Conservation (phyloP, 1,140 invertebrate genomes). For the Euborellia annulipes region DNA sequence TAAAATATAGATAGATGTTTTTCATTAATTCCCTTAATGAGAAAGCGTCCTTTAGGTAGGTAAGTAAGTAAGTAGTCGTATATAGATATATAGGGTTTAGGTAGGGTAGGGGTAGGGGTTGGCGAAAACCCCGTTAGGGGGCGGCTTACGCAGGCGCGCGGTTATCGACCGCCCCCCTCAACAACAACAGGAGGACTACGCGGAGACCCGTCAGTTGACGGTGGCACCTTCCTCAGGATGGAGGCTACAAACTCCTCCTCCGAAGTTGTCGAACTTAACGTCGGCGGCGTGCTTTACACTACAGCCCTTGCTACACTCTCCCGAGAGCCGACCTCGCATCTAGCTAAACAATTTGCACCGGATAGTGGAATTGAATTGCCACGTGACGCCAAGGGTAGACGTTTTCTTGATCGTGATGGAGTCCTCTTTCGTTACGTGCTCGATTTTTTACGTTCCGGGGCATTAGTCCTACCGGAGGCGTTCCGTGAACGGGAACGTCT, state of each 20-base stretch:
- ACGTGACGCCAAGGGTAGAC: conserved; percentile 76
- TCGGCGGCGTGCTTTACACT: conserved; percentile 81
- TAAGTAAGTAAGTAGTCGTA: too few relatives aligned
- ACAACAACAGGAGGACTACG: too few relatives aligned
- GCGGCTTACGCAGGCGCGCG: too few relatives aligned
- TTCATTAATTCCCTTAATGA: too few relatives aligned
- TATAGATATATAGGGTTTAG: too few relatives aligned
- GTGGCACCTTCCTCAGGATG: too few relatives aligned
- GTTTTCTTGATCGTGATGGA: conserved; percentile 94
- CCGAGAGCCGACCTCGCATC: conserved; percentile 52
- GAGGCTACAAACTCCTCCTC: conserved; percentile 20
- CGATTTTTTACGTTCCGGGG: conserved; percentile 84
- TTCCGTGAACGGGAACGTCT: conserved; percentile 87
- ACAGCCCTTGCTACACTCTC: conserved; percentile 61
- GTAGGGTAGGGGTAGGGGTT: too few relatives aligned
- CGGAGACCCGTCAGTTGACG: too few relatives aligned
- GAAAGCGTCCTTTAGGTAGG: too few relatives aligned
- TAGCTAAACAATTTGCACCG: conserved; percentile 49
- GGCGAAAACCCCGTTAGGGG: too few relatives aligned
- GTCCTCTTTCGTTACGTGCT: conserved; percentile 96
- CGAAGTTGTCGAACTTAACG: conserved; percentile 71
- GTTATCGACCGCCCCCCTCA: too few relatives aligned
- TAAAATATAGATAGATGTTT: too few relatives aligned
- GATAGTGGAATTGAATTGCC: conserved; percentile 22
- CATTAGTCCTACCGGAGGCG: conserved; percentile 81